Evolutionary conservation across 2,888 invertebrate genomes (phyloP), one percentile per base, ranked within the genome.

Genomic region (Philereme transversata): DNA sequence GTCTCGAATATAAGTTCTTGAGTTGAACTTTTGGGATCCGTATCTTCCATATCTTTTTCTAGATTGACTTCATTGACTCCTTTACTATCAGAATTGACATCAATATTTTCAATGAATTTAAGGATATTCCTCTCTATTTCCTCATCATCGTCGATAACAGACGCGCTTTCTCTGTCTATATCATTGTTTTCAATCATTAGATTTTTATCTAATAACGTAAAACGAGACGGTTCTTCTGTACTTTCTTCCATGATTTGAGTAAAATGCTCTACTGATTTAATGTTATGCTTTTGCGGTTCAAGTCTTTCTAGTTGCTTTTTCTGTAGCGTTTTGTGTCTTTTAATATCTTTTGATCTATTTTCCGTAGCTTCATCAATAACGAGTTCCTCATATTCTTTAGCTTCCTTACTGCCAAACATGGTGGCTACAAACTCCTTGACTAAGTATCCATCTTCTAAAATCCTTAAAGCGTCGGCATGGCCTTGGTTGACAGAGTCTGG

Each of bases 401-500:
- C 67, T 62, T 85, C 83, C 11, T 81, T 71, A 36, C 76, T 78
- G n/a, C 65, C 69, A 56, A 86, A 84, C 75, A 86, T 78, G 0
- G 82, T 79, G 38, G 60, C 51, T 8, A 86, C 56, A 59, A 85
- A 84, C 38, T 83, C 78, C 60, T 78, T 75, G 56, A 86, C 82
- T 4, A 81, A 48, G 5, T 73, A 49, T 4, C 75, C 71, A 9
- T 82, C 76, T 3, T 77, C 62, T 3, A 77, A 41, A 3, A 69
- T 68, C 58, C 80, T 74, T 3, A 83, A 52, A 6, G 62, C 49
- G 4, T 77, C 76, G 0, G 38, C 51, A 9, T 71, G 63, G 52
- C 22, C 22, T 7, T 5, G 8, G 5, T 60, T 60, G 35, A 56
- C 36, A 8, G 4, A 22, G 0, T 11, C 7, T 5, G 61, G 61